phyloP scores from a whole-genome alignment of 2,797 vertebrate species.

The Peromyscus eremicus region DNA sequence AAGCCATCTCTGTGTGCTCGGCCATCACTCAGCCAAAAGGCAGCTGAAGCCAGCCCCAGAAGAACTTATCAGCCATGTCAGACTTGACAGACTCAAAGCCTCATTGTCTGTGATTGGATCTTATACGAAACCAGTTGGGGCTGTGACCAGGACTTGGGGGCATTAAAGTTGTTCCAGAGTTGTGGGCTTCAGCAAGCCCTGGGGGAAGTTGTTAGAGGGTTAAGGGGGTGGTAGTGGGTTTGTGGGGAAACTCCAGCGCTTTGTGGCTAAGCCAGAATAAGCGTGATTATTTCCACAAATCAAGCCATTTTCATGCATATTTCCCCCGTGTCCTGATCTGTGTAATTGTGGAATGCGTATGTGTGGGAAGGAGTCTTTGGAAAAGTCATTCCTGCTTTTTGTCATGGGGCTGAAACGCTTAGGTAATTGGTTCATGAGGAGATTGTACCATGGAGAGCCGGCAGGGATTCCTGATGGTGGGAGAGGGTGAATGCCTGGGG shows the following conservation, averaged over 20 bases:
- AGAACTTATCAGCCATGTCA: constrained; percentile 1
- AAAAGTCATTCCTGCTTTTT: constrained; percentile 74
- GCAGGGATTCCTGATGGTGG: constrained; percentile 20
- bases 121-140: constrained; percentile 14
- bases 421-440: constrained; percentile 64
- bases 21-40: background rate
- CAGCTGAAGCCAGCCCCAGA: background rate
- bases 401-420: constrained; percentile 69
- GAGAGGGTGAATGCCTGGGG: background rate
- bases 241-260: constrained; percentile 43
- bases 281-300: constrained; percentile 80
- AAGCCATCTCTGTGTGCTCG: background rate
- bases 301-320: constrained; percentile 75
- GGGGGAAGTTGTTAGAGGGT: constrained; percentile 13
- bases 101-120: background rate
- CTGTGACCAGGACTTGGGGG: constrained; percentile 28
- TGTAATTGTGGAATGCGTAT: constrained; percentile 76
- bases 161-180: background rate
- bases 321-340: constrained; percentile 71
- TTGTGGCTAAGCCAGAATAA: constrained; percentile 77
- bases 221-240: constrained; percentile 36
- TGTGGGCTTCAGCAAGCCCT: constrained; percentile 40
- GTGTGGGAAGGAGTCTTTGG: constrained; percentile 76
- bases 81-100: background rate
- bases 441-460: background rate